Conservation (phyloP, 2,797 vertebrate species). For the Chanos chanos region DNA sequence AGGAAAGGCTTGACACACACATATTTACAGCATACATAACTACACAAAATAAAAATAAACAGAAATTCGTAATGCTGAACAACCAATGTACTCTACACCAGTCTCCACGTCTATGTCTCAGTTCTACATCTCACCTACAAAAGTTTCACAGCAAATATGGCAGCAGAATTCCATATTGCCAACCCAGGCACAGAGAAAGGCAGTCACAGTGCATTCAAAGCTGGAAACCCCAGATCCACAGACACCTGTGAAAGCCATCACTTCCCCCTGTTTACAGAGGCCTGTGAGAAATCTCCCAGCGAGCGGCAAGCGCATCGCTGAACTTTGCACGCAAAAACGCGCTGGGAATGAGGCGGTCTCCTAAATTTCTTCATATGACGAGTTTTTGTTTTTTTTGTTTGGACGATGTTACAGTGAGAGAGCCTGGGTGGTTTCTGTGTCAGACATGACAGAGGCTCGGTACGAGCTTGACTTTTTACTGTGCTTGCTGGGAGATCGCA, state of each 20-base stretch:
- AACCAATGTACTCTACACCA: background rate
- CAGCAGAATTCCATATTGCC: too few relatives aligned
- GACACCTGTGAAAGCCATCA: too few relatives aligned
- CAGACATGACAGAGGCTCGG: constrained; percentile 65
- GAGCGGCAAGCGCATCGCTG: too few relatives aligned
- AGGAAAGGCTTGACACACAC: background rate
- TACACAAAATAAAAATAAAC: background rate
- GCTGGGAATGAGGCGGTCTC: background rate
- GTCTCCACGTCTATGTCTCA: background rate
- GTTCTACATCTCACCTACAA: too few relatives aligned
- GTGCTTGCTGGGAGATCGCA: constrained; percentile 34
- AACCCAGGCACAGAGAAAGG: too few relatives aligned
- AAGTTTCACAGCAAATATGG: too few relatives aligned
- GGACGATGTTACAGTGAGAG: constrained; percentile 61
- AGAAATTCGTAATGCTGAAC: constrained; percentile 17
- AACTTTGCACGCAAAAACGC: too few relatives aligned
- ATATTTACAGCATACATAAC: background rate
- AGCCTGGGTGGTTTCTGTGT: constrained; percentile 66
- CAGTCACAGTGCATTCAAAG: too few relatives aligned
- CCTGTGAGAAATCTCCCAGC: too few relatives aligned
- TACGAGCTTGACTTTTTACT: constrained; percentile 45
- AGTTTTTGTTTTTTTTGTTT: too few relatives aligned
- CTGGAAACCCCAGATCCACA: too few relatives aligned
- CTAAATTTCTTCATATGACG: constrained; percentile 6
- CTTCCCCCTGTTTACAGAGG: too few relatives aligned